Evolutionary conservation across 2,888 invertebrate species (phyloP).

Genomic region (Coleophora flavipennella): DNA sequence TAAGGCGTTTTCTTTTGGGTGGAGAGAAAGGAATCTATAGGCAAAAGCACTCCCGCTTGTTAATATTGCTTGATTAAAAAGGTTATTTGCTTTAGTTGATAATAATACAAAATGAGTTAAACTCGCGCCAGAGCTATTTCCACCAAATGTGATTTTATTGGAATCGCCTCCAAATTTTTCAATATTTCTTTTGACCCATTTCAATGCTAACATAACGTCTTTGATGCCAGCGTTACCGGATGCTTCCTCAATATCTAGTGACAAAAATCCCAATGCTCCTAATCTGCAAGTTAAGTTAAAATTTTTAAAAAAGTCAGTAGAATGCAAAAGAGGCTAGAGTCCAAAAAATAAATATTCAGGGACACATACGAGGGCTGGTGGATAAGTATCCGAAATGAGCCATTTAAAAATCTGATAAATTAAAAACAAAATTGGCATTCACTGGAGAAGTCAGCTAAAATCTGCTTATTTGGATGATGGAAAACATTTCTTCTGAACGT

Average conservation of each 20-base stretch:
- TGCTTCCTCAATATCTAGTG: constrained; percentile 24
- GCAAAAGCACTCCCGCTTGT: constrained; percentile 24
- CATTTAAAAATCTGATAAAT: no score
- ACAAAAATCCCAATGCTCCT: constrained; percentile 37
- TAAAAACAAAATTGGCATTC: no score
- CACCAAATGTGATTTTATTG: constrained; percentile 28
- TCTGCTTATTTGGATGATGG: no score
- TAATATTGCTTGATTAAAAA: constrained; percentile 22
- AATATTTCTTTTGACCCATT: constrained; percentile 34
- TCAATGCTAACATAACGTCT: constrained; percentile 28
- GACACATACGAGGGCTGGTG: no score
- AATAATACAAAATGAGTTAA: constrained; percentile 31
- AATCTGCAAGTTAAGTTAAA: constrained; percentile 21
- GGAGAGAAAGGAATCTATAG: constrained; percentile 19
- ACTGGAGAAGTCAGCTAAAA: no score
- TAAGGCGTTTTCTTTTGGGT: constrained; percentile 18
- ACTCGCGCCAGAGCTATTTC: constrained; percentile 35
- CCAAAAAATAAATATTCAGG: no score
- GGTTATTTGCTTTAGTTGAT: constrained; percentile 25
- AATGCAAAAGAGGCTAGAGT: no score
- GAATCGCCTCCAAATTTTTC: constrained; percentile 29
- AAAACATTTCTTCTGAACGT: no score
- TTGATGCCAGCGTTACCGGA: constrained; percentile 38
- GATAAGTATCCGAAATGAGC: no score
- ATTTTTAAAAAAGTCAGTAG: not conserved